These are phyloP conservation scores for Scaptomyza flava DNA, from an alignment of 2,888 invertebrate species.

Conservation along the genomic window DNA sequence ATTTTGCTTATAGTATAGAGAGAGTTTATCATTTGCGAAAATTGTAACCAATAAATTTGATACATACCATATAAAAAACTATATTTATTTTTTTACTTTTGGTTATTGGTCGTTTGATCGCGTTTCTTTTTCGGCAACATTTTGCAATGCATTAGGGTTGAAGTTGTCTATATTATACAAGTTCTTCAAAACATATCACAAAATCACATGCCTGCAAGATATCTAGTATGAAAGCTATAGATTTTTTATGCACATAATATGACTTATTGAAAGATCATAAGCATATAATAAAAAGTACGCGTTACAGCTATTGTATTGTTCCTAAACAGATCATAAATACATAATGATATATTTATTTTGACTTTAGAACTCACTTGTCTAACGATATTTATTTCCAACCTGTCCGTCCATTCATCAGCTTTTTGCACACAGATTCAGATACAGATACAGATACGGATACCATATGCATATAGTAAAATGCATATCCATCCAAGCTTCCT, in stretches of 20 bases:
- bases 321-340: conserved; percentile 50
- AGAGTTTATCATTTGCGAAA: conserved; percentile 50
- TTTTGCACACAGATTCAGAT: conserved; percentile 41
- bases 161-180: background rate
- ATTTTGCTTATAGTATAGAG: conserved; percentile 39
- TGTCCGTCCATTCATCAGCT: conserved; percentile 71
- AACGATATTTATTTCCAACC: conserved; percentile 63
- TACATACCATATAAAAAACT: conserved; percentile 2
- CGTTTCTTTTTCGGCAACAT: conserved; percentile 56
- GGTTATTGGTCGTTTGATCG: conserved; percentile 24
- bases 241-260: conserved; percentile 19
- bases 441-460: conserved; percentile 20
- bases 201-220: conserved; percentile 51
- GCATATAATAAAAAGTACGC: conserved; percentile 9
- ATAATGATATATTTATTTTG: conserved; percentile 3
- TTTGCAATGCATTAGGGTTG: conserved; percentile 65
- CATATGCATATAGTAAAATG: conserved; percentile 30
- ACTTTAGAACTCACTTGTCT: conserved; percentile 24
- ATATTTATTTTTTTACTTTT: conserved; percentile 2
- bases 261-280: conserved; percentile 13
- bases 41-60: conserved; percentile 16
- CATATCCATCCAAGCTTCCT: conserved; percentile 51
- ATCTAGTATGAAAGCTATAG: conserved; percentile 23
- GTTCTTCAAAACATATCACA: conserved; percentile 59
- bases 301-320: conserved; percentile 60